Evolutionary conservation across 1,140 invertebrate species (phyloP).

Genomic region (Archivesica marissinica): DNA sequence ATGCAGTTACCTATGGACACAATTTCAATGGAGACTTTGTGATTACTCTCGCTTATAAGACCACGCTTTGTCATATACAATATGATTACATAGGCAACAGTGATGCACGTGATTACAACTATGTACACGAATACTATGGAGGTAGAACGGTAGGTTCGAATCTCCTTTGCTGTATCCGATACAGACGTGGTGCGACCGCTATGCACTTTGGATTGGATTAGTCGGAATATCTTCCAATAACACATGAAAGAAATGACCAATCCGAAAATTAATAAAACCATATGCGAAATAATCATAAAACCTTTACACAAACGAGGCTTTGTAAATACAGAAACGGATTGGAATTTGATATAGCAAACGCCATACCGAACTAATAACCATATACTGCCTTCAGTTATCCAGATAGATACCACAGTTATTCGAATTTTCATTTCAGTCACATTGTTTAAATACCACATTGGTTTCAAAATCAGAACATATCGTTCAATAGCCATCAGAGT

Average conservation of each 20-base stretch:
- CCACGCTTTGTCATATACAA: background rate
- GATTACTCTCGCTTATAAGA: background rate
- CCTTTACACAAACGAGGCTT: background rate
- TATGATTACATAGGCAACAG: background rate
- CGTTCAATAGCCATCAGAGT: conserved; percentile 6
- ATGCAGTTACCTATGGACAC: background rate
- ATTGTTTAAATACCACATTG: background rate
- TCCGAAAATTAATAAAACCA: no score
- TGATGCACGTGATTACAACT: background rate
- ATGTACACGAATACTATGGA: background rate
- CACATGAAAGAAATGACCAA: background rate
- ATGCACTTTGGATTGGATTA: background rate
- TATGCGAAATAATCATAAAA: background rate
- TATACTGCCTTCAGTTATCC: background rate
- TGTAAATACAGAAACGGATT: background rate
- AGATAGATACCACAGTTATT: background rate
- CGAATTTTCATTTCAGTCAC: background rate
- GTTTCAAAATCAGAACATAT: background rate
- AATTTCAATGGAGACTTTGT: background rate
- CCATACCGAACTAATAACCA: background rate
- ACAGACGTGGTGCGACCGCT: background rate
- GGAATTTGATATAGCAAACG: background rate
- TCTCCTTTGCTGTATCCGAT: background rate
- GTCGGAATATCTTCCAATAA: background rate
- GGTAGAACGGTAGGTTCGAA: background rate